Evolutionary conservation across 2,797 vertebrate species (phyloP).

Genomic region (Peromyscus eremicus): DNA sequence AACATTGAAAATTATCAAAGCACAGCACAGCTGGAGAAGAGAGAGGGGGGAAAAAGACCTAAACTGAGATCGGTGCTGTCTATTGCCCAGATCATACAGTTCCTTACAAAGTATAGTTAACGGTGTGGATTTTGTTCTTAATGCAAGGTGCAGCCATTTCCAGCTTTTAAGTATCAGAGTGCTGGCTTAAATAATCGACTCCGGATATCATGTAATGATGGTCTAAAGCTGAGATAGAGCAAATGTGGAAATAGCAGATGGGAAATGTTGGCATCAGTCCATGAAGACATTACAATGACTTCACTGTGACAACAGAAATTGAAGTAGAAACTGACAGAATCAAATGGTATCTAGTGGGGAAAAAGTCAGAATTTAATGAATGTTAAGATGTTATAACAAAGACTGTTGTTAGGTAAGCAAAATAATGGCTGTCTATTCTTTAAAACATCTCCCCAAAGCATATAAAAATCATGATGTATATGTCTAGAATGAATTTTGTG

Average conservation of each 20-base stretch:
- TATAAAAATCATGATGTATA: conserved; percentile 1
- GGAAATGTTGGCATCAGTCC: conserved; percentile 10
- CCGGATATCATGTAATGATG: conserved; percentile 47
- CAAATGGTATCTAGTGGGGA: neutral
- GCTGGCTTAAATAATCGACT: conserved; percentile 60
- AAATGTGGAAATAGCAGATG: conserved; percentile 50
- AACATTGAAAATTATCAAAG: conserved; percentile 73
- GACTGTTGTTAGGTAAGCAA: neutral
- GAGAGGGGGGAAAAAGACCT: conserved; percentile 10
- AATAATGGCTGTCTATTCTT: neutral
- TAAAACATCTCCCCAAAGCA: neutral
- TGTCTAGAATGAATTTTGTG: neutral
- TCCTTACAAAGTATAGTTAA: conserved; percentile 60
- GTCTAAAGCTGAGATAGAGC: neutral
- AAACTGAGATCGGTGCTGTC: conserved; percentile 55
- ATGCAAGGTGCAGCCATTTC: neutral
- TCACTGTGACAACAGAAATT: conserved; percentile 13
- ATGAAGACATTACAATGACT: neutral
- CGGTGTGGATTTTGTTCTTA: conserved; percentile 67
- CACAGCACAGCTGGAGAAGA: conserved; percentile 50
- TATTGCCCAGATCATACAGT: conserved; percentile 40
- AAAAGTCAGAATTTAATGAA: neutral
- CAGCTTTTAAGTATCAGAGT: conserved; percentile 44
- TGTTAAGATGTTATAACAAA: neutral
- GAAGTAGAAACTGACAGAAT: conserved; percentile 49